These are phyloP conservation scores for Schizopygopsis pylzovi DNA, from an alignment of 2,797 vertebrate genomes.

Conservation along the genomic window DNA sequence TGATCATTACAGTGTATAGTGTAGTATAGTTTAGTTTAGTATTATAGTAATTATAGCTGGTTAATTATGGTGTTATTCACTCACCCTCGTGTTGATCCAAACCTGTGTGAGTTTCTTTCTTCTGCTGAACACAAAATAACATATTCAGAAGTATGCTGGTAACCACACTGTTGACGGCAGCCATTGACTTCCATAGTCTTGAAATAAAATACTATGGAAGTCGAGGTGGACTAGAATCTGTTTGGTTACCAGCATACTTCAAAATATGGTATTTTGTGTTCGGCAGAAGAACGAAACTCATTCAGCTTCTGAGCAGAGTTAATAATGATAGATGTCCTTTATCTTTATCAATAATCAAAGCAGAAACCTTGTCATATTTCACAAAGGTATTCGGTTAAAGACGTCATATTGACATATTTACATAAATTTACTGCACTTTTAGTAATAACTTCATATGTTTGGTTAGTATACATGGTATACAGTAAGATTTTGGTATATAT, in stretches of 20 bases:
- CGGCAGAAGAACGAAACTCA: neutral
- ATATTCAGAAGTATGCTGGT: neutral
- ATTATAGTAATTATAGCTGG: neutral
- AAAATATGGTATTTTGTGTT: neutral
- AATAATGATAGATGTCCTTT: too few relatives aligned
- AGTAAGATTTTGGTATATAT: too few relatives aligned
- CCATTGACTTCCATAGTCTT: neutral
- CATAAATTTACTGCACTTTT: neutral
- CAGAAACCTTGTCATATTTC: neutral
- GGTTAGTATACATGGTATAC: too few relatives aligned
- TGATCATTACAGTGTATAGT: neutral
- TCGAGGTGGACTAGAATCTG: neutral
- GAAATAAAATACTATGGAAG: neutral
- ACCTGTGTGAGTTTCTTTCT: neutral
- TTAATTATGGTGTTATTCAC: neutral
- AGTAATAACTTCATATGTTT: neutral
- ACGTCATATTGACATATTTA: neutral
- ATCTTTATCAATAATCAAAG: conserved; percentile 2
- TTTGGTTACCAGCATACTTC: neutral
- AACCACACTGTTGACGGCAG: neutral
- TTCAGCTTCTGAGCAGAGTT: too few relatives aligned
- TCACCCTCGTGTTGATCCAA: neutral
- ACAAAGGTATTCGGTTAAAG: neutral
- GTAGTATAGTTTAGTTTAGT: too few relatives aligned
- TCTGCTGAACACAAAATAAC: neutral